Conservation (phyloP, 2,888 invertebrate species). For the Druceiella hillmani region DNA sequence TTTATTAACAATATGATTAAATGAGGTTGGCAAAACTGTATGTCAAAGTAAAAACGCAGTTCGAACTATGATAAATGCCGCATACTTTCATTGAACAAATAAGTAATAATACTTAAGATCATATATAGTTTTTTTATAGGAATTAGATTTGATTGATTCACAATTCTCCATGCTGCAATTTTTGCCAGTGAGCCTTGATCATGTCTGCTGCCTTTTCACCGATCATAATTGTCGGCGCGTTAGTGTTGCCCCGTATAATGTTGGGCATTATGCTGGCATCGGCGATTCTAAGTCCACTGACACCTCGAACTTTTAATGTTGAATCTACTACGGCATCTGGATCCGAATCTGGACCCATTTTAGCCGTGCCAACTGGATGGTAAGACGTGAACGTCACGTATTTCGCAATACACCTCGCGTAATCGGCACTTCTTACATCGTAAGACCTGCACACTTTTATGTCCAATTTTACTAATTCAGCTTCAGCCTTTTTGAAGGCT, state of each 20-base stretch:
- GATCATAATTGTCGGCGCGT: conserved; percentile 87
- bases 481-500: conserved; percentile 76
- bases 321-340: conserved; percentile 76
- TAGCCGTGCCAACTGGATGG: conserved; percentile 79
- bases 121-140: too few species aligned
- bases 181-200: conserved; percentile 78
- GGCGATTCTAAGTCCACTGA: conserved; percentile 69
- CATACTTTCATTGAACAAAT: too few species aligned
- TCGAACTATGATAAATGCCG: too few species aligned
- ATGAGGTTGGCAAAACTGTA: too few species aligned
- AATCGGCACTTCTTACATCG: conserved; percentile 69
- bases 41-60: too few species aligned
- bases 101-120: too few species aligned
- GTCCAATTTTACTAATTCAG: conserved; percentile 70
- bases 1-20: too few species aligned
- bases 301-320: conserved; percentile 69
- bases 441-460: conserved; percentile 78
- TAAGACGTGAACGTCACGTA: conserved; percentile 81
- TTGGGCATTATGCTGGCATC: conserved; percentile 88
- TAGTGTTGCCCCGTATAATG: conserved; percentile 85
- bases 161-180: too few species aligned
- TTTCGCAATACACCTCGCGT: conserved; percentile 80
- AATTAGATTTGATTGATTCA: too few species aligned
- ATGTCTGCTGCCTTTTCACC: conserved; percentile 86
- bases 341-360: conserved; percentile 79